Conservation (phyloP, 2,888 invertebrate genomes). For the Brenthis hecate region DNA sequence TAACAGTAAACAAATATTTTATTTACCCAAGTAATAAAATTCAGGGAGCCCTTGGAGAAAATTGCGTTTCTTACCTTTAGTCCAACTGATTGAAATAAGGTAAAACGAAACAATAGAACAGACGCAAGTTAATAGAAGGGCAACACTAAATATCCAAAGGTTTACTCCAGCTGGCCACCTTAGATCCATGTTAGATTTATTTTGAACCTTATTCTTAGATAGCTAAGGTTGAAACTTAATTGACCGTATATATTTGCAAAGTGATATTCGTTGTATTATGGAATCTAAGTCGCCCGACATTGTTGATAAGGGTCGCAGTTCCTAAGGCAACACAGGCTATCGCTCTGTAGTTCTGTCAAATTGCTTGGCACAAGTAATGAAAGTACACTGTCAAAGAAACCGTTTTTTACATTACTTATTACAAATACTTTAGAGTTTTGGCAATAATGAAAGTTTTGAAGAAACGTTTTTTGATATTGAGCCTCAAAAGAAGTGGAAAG, state of each 20-base stretch:
- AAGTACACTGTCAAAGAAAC: not conserved
- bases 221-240: constrained; percentile 45
- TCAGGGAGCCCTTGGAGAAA: constrained; percentile 28
- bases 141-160: constrained; percentile 63
- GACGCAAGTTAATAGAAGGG: constrained; percentile 65
- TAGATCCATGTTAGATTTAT: constrained; percentile 27
- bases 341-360: constrained; percentile 63
- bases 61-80: constrained; percentile 41
- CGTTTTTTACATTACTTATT: too few species aligned
- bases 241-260: constrained; percentile 43
- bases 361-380: constrained; percentile 46
- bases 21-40: constrained; percentile 36
- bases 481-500: too few species aligned
- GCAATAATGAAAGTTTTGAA: too few species aligned
- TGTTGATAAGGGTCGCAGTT: constrained; percentile 77
- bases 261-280: constrained; percentile 65
- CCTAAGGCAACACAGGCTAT: constrained; percentile 69
- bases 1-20: constrained; percentile 29
- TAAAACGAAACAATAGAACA: constrained; percentile 65
- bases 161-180: constrained; percentile 42
- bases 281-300: constrained; percentile 64
- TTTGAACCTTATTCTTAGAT: constrained; percentile 31
- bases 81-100: constrained; percentile 66
- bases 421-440: too few species aligned
- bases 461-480: too few species aligned